phyloP scores from a whole-genome alignment of 2,797 vertebrate species.

The Pseudopleuronectes americanus region DNA sequence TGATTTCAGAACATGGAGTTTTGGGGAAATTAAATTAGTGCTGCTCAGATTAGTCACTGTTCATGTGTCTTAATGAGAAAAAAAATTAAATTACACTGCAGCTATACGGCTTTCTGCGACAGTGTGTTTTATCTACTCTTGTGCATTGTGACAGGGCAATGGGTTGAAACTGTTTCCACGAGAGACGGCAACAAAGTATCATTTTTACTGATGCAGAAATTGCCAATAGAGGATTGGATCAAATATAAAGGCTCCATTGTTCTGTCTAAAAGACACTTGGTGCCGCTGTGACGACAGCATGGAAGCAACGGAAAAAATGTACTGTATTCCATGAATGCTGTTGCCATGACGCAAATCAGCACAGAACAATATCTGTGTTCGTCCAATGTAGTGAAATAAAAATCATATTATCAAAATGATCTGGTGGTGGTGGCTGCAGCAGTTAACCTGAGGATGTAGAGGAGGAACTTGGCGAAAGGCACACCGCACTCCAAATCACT shows the following conservation, averaged over 20 bases:
- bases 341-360: too few relatives aligned
- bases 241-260: neutral
- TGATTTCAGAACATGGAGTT: slow-evolving; percentile 33
- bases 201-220: slow-evolving; percentile 5
- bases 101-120: slow-evolving; percentile 2
- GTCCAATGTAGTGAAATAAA: too few relatives aligned
- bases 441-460: too few relatives aligned
- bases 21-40: slow-evolving; percentile 44
- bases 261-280: slow-evolving; percentile 4
- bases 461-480: too few relatives aligned
- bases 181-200: neutral
- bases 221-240: neutral
- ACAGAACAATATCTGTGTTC: too few relatives aligned
- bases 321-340: too few relatives aligned
- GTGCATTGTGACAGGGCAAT: slow-evolving; percentile 1
- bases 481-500: too few relatives aligned
- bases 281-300: slow-evolving; percentile 12
- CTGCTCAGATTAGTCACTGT: slow-evolving; percentile 29
- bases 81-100: slow-evolving; percentile 23
- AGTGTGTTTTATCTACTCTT: slow-evolving; percentile 13
- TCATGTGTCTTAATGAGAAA: slow-evolving; percentile 28
- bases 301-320: neutral
- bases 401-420: too few relatives aligned
- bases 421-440: too few relatives aligned
- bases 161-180: slow-evolving; percentile 7